Percentiles rank a stretch among this genome's conserved stretches.
These are phyloP conservation scores for Phorcus lineatus DNA, from an alignment of 2,888 invertebrate species.

Conservation along the genomic window DNA sequence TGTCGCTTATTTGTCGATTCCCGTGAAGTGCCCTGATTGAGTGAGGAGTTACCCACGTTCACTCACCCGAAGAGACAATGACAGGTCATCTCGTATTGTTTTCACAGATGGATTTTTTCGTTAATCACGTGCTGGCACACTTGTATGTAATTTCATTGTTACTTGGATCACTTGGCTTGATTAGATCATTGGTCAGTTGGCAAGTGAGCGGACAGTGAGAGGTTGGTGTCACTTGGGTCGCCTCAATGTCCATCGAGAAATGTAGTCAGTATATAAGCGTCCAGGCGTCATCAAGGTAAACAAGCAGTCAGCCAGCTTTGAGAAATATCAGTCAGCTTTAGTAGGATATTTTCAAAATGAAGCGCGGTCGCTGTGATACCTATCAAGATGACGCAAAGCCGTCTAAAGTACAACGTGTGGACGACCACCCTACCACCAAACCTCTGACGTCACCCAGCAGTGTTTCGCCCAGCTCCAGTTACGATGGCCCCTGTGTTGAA, in stretches of 20 bases:
- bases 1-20: no score
- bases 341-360: background rate
- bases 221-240: background rate
- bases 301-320: background rate
- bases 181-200: background rate
- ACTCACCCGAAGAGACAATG: no score
- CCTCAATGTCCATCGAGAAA: constrained; percentile 1
- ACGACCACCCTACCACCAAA: background rate
- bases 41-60: no score
- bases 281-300: background rate
- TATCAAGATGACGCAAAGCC: background rate
- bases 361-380: background rate
- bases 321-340: constrained; percentile 15
- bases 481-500: background rate
- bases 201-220: constrained; percentile 11
- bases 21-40: no score
- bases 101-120: no score
- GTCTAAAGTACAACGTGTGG: background rate
- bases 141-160: no score
- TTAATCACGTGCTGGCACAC: no score
- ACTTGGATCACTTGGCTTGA: no score
- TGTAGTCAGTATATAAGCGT: constrained; percentile 16
- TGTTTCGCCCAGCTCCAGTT: background rate
- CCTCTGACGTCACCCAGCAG: background rate
- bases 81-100: no score